Base-by-base conservation (phyloP, 2,113 vertebrate species). In the Tachuris rubrigastra region DNA sequence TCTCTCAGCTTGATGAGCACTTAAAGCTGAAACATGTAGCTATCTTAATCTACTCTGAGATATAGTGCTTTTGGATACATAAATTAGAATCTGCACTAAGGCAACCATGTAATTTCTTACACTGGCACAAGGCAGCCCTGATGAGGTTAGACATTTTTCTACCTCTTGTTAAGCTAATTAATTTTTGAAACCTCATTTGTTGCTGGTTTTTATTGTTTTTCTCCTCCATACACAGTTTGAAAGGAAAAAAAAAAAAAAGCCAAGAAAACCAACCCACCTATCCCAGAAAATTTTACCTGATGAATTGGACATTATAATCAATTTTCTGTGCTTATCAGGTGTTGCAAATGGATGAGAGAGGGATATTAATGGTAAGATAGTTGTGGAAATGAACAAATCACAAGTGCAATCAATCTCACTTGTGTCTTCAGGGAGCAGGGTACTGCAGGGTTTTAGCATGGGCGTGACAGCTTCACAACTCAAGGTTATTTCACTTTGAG, bases 1-100 rank as follows among this genome's bases (percentile, higher is more conserved):
- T 94, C 80, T 96, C 83, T 87, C 5, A 4, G 63, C 65, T 90
- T 96, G 93, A 96, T 94, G 95, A 95, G 80, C 91, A 94, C 93
- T 96, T 97, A 96, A 85, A 85, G 74, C 44, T 92, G 90, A 96
- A 92, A 95, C 58, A 81, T 85, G 78, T 71, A 92, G 90, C 94
- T 92, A 55, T 95, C 93, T 94, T 94, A 96, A 93, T 90, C 93
- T 93, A 86, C 81, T 79, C 80, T 53, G 78, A 93, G 95, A 91
- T 89, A 82, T 2, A 60, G 75, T 2, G 19, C 47, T 92, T 95
- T 89, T 74, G 22, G 41, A 89, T 92, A 62, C 47, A 4, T 94
- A 89, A 96, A 95, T 96, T 93, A 94, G 63, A 92, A 92, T 33
- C n/a, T 74, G 41, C 67, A 42, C 15, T 83, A 62, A 89, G 44